Evolutionary conservation across 2,113 vertebrate genomes (phyloP), one percentile per base, ranked within the genome.

Genomic region (Pachyramphus minor): DNA sequence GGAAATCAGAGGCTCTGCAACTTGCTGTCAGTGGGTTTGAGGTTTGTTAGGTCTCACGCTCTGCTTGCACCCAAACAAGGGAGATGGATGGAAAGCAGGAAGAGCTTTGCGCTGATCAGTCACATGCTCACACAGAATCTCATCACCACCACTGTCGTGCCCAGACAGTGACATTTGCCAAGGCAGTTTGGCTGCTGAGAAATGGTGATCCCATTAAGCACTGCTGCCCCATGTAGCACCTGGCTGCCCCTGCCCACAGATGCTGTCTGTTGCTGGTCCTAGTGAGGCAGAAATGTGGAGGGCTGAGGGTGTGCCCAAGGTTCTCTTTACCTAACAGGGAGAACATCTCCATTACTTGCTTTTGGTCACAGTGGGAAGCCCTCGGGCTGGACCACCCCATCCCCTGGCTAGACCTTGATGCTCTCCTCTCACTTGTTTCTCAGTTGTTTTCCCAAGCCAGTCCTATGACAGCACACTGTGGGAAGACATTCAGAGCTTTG

Each of bases 101-200:
- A 45, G 22, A 62, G 27, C 42, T 86, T 49, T 2, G 1, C 49
- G 81, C 27, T 37, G 33, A 30, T 45, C 11, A 4, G 33, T 64
- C 44, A 45, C 1, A 3, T 52, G 59, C n/a, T 76, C 4, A 5
- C 2, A 6, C 17, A 13, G 1, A 1, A 27, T 30, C 41, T 44
- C 24, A 12, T 52, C 17, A 18, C 53, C 4, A 1, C 44, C 5
- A 30, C 3, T 68, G 44, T 27, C 2, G 1, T 14, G 53, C 8
- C 1, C 2, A 42, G 53, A 22, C 0, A 0, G 37, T 77, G 76
- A 37, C 91, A 73, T 25, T 56, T 37, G 60, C 59, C 42, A 84
- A 39, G 27, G n/a, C 7, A 47, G 58, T 53, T 27, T 64, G 66
- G 82, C 62, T 68, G 71, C 71, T 27, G 35, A 41, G 67, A 62